phyloP scores from a whole-genome alignment of 2,797 vertebrate genomes.

The Malurus leucopterus region DNA sequence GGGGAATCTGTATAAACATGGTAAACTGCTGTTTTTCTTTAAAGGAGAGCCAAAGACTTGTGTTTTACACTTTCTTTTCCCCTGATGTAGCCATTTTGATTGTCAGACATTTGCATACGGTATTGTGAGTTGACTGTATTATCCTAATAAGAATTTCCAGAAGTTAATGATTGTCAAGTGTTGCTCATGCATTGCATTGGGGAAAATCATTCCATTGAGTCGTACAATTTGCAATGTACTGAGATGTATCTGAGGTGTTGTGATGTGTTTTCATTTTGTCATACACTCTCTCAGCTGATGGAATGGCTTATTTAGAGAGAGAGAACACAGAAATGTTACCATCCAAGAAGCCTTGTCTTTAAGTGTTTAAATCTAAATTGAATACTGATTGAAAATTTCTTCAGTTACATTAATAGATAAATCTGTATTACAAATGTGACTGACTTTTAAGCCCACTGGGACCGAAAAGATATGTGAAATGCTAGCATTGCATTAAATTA shows the following conservation, averaged over 20 bases:
- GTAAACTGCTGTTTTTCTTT: slow-evolving; percentile 72
- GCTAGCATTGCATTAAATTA: slow-evolving; percentile 46
- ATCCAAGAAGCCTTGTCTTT: slow-evolving; percentile 26
- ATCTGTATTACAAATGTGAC: slow-evolving; percentile 11
- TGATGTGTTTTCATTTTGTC: slow-evolving; percentile 30
- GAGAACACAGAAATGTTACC: background rate
- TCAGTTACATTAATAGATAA: background rate
- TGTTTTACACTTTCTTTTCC: slow-evolving; percentile 67
- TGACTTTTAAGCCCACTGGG: slow-evolving; percentile 19
- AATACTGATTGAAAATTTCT: slow-evolving; percentile 11
- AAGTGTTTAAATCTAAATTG: slow-evolving; percentile 16
- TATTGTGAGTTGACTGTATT: slow-evolving; percentile 68
- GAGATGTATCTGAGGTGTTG: slow-evolving; percentile 29
- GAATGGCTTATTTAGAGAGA: slow-evolving; percentile 34
- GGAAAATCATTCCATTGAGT: slow-evolving; percentile 50
- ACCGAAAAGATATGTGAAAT: background rate
- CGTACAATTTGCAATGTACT: slow-evolving; percentile 37
- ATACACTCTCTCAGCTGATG: background rate
- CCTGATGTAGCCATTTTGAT: slow-evolving; percentile 60
- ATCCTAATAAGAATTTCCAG: slow-evolving; percentile 43
- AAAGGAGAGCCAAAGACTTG: slow-evolving; percentile 82
- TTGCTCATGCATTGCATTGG: slow-evolving; percentile 60
- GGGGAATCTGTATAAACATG: slow-evolving; percentile 69
- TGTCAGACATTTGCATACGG: slow-evolving; percentile 51
- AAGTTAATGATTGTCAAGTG: slow-evolving; percentile 63